Evolutionary conservation across 2,113 vertebrate species (phyloP).

Genomic region (Turnix velox): DNA sequence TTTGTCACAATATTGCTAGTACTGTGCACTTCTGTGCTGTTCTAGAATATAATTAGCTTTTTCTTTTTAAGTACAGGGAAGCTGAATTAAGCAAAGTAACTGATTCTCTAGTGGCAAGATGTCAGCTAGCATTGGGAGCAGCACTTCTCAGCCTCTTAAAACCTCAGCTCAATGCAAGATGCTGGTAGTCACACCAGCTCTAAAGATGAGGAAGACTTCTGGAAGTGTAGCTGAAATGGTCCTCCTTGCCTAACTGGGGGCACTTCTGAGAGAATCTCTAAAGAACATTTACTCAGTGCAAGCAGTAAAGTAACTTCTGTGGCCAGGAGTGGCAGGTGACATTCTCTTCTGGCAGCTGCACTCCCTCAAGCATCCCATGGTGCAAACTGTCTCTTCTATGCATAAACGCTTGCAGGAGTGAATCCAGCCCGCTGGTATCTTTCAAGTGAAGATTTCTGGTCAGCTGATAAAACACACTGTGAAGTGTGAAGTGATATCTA

Average conservation of each 20-base stretch:
- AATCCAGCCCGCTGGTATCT: background rate
- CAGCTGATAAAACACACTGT: background rate
- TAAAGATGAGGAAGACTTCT: background rate
- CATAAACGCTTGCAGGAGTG: background rate
- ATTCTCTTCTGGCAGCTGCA: rapidly evolving
- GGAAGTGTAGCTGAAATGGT: background rate
- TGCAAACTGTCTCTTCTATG: background rate
- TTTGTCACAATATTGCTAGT: background rate
- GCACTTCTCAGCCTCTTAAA: background rate
- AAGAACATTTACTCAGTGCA: rapidly evolving
- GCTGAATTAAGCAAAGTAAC: background rate
- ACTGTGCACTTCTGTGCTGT: background rate
- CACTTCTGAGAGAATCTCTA: rapidly evolving
- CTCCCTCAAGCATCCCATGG: background rate
- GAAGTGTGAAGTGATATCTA: background rate
- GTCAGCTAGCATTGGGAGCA: background rate
- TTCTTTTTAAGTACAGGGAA: background rate
- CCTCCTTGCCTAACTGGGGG: background rate
- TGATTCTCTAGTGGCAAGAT: rapidly evolving
- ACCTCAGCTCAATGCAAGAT: background rate
- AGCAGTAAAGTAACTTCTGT: background rate
- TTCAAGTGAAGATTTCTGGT: background rate
- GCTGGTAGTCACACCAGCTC: background rate
- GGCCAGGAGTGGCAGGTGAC: background rate
- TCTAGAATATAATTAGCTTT: background rate